A percentile compares a stretch with the other conserved stretches of the same genome.
phyloP scores from a whole-genome alignment of 2,888 invertebrate species.

The Heliconius sara region DNA sequence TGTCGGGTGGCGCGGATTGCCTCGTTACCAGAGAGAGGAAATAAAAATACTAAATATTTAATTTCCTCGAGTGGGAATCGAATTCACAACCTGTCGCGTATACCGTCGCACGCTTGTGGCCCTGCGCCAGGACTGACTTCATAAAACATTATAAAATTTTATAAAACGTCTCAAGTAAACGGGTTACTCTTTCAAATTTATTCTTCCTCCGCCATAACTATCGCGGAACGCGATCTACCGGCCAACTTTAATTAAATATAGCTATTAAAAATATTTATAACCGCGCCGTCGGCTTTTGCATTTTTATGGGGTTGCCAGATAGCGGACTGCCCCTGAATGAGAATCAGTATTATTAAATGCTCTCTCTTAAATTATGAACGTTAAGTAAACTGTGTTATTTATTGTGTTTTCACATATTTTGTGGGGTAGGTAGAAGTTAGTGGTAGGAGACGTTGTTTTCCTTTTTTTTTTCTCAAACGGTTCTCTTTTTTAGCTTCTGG shows the following conservation, averaged over 20 bases:
- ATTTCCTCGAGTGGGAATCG: not conserved
- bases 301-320: constrained; percentile 75
- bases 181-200: constrained; percentile 52
- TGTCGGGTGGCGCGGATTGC: too few relatives aligned
- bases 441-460: not conserved
- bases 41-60: not conserved
- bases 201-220: constrained; percentile 54
- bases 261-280: constrained; percentile 81
- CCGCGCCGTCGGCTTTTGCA: constrained; percentile 65
- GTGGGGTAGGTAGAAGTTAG: not conserved
- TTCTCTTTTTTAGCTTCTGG: too few relatives aligned
- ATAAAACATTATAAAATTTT: not conserved
- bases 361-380: constrained; percentile 43
- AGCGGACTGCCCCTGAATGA: constrained; percentile 52
- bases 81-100: not conserved
- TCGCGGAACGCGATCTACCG: constrained; percentile 57
- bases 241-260: constrained; percentile 73
- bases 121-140: not conserved
- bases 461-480: too few relatives aligned
- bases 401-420: not conserved
- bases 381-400: constrained; percentile 16
- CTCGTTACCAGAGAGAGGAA: too few relatives aligned
- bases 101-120: not conserved
- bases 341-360: constrained; percentile 48
- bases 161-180: constrained; percentile 22